A percentile compares a stretch with the other conserved stretches of the same genome.
Evolutionary conservation across 2,797 vertebrate species (phyloP).

Genomic region (Catamblyrhynchus diadema): DNA sequence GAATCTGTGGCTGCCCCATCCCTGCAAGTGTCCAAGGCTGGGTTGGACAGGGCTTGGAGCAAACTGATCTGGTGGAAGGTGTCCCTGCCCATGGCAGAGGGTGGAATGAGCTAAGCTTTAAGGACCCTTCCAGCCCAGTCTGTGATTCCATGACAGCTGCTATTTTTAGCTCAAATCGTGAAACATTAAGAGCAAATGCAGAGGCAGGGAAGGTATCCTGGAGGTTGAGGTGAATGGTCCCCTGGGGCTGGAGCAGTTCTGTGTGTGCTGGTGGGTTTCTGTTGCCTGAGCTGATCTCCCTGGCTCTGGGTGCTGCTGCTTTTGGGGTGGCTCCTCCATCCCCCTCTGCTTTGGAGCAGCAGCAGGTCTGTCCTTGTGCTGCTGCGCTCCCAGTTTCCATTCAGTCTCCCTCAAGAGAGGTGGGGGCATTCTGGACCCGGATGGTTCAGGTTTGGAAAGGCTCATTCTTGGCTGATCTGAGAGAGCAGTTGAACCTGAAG

Average conservation of each 20-base stretch:
- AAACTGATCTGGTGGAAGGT: fast-evolving
- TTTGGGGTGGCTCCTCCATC: not conserved
- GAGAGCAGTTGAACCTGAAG: not conserved
- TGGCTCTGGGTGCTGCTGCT: not conserved
- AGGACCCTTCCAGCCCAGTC: not conserved
- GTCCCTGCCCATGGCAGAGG: not conserved
- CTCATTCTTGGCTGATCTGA: not conserved
- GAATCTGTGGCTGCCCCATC: not conserved
- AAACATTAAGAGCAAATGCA: not conserved
- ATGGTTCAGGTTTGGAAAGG: not conserved
- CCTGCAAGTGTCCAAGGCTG: not conserved
- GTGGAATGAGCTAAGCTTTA: not conserved
- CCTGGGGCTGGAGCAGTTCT: not conserved
- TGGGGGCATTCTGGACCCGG: not conserved
- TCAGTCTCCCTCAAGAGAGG: not conserved
- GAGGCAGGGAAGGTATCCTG: not conserved
- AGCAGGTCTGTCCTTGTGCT: not conserved
- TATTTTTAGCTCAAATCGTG: not conserved
- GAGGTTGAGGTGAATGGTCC: not conserved
- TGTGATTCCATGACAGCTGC: not conserved
- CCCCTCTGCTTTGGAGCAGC: not conserved
- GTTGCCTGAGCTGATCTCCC: not conserved
- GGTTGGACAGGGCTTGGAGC: not conserved
- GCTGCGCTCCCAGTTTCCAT: fast-evolving
- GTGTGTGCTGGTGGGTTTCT: not conserved